Evolutionary conservation across 2,797 vertebrate genomes (phyloP).

Genomic region (Onychomys leucogaster): DNA sequence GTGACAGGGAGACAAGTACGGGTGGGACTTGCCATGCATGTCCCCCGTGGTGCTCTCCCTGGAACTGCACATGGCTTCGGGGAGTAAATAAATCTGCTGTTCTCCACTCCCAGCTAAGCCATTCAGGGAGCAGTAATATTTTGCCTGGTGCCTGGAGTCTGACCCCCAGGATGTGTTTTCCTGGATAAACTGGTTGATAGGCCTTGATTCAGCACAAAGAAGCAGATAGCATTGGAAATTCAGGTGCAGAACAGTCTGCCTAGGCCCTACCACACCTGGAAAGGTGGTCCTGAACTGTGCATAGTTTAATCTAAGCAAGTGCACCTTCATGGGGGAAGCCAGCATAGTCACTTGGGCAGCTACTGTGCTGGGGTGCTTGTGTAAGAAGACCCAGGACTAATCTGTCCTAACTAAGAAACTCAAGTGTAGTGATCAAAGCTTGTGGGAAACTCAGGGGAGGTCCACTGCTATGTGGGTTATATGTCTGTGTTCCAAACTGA

Average conservation of each 20-base stretch:
- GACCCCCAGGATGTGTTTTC: neutral
- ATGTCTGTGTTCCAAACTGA: too few relatives aligned
- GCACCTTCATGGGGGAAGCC: neutral
- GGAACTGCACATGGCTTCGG: neutral
- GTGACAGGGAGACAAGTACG: neutral
- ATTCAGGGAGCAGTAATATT: rapidly evolving
- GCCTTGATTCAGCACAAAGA: neutral
- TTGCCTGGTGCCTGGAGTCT: neutral
- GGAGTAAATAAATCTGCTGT: neutral
- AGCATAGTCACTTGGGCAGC: rapidly evolving
- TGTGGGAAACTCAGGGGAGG: neutral
- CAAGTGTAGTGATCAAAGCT: too few relatives aligned
- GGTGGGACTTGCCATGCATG: neutral
- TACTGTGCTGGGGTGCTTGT: neutral
- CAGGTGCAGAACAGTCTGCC: rapidly evolving
- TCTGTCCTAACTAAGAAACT: rapidly evolving
- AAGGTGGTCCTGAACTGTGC: neutral
- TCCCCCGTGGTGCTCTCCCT: neutral
- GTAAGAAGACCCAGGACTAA: rapidly evolving
- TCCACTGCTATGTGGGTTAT: rapidly evolving
- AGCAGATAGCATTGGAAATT: neutral
- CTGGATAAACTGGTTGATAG: neutral
- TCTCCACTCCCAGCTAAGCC: neutral
- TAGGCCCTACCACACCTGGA: neutral
- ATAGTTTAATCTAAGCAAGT: neutral